Evolutionary conservation across 2,797 vertebrate species (phyloP).

Genomic region (Oreortyx pictus): DNA sequence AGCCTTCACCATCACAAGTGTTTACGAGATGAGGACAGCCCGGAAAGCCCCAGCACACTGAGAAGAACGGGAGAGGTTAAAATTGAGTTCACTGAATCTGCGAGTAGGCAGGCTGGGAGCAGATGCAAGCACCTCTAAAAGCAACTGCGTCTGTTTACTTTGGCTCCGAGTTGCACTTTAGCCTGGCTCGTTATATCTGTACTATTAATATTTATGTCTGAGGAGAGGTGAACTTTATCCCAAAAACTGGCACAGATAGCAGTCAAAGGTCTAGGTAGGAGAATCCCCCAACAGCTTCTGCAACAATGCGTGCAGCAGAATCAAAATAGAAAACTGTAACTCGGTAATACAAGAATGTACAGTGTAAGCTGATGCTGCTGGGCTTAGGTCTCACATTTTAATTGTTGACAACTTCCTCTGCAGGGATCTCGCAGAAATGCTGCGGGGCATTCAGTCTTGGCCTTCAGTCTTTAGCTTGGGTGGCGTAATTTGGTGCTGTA

Average conservation of each 20-base stretch:
- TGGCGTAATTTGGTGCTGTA: background rate
- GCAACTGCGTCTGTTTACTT: background rate
- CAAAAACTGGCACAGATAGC: background rate
- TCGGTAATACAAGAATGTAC: background rate
- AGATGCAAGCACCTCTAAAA: background rate
- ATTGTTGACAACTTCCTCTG: slow-evolving; percentile 39
- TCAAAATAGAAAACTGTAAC: slow-evolving; percentile 29
- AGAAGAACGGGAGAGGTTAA: background rate
- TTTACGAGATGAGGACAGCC: background rate
- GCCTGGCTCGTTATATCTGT: background rate
- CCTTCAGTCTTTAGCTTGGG: background rate
- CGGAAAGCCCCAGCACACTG: background rate
- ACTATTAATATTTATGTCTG: slow-evolving; percentile 48
- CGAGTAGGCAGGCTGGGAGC: background rate
- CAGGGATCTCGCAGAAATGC: background rate
- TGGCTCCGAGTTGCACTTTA: background rate
- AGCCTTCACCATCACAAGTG: background rate
- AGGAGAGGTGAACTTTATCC: slow-evolving; percentile 25
- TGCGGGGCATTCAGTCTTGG: background rate
- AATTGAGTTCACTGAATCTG: background rate
- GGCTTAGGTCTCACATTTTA: background rate
- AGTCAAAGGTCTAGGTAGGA: background rate
- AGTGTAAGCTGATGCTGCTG: slow-evolving; percentile 23
- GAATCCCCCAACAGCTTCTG: background rate
- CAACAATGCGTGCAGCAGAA: background rate